phyloP scores from a whole-genome alignment of 2,888 invertebrate species.

The Parascotia fuliginaria region DNA sequence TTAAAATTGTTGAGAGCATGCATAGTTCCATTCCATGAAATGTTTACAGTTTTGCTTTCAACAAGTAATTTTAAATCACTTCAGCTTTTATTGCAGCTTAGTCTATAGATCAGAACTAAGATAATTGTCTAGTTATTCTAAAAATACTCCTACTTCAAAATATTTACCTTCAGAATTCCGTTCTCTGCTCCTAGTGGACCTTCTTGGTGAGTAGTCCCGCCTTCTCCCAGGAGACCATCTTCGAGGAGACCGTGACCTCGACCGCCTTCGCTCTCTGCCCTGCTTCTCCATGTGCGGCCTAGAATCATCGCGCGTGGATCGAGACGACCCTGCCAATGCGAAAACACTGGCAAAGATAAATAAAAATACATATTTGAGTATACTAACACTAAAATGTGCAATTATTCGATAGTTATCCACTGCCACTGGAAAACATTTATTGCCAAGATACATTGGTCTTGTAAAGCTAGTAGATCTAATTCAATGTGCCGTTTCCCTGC shows the following conservation, averaged over 20 bases:
- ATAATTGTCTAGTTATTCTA: too few species aligned
- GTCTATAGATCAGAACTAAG: not conserved
- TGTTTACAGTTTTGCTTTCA: too few species aligned
- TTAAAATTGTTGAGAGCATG: too few species aligned
- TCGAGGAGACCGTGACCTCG: slow-evolving; percentile 63
- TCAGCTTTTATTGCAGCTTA: too few species aligned
- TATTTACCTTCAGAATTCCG: slow-evolving; percentile 31
- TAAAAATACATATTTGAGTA: slow-evolving; percentile 72
- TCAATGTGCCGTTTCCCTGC: not conserved
- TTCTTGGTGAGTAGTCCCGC: slow-evolving; percentile 41
- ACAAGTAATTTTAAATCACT: too few species aligned
- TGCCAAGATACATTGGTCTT: too few species aligned
- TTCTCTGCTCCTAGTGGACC: slow-evolving; percentile 50
- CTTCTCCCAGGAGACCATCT: slow-evolving; percentile 51
- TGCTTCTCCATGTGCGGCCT: slow-evolving; percentile 63
- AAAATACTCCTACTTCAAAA: too few species aligned
- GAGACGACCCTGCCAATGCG: slow-evolving; percentile 90
- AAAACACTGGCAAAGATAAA: slow-evolving; percentile 91
- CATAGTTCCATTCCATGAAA: too few species aligned
- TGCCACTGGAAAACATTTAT: slow-evolving; percentile 8
- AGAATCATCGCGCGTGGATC: slow-evolving; percentile 85
- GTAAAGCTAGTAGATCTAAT: too few species aligned
- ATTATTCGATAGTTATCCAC: too few species aligned
- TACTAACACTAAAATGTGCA: slow-evolving; percentile 32
- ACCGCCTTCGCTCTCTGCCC: slow-evolving; percentile 49